Conservation (phyloP, 1,140 invertebrate species). For the Daktulosphaira vitifoliae region DNA sequence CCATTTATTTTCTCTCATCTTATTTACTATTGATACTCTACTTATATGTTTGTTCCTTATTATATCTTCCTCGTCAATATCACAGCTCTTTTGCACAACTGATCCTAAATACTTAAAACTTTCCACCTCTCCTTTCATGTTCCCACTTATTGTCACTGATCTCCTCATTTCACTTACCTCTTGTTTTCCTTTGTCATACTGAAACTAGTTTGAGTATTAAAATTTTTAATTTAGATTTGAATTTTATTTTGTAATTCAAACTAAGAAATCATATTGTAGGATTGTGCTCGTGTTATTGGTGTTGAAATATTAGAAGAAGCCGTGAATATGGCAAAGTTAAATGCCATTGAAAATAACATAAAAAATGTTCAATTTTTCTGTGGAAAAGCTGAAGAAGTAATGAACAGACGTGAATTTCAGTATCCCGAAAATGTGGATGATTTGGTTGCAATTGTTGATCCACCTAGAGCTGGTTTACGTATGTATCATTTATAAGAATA, state of each 20-base stretch:
- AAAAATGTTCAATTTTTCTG: slow-evolving; percentile 80
- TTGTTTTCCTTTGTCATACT: no score
- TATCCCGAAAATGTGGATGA: slow-evolving; percentile 47
- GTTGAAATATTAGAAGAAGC: slow-evolving; percentile 81
- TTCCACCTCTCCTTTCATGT: no score
- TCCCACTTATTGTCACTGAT: no score
- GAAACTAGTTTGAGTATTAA: no score
- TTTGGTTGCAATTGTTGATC: slow-evolving; percentile 89
- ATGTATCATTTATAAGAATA: slow-evolving; percentile 44
- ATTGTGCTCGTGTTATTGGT: slow-evolving; percentile 78
- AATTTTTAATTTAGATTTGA: no score
- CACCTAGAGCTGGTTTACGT: slow-evolving; percentile 89
- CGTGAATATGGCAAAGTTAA: slow-evolving; percentile 79
- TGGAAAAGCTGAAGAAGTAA: slow-evolving; percentile 83
- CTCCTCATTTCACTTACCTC: no score
- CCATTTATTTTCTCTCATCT: no score
- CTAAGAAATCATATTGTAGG: slow-evolving; percentile 42
- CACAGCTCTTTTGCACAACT: no score
- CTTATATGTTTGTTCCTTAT: no score
- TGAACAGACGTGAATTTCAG: slow-evolving; percentile 47
- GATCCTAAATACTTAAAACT: no score
- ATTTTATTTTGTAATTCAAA: background rate
- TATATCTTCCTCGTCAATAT: no score
- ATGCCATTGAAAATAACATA: slow-evolving; percentile 70
- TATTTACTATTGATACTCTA: no score